Evolutionary conservation across 2,113 vertebrate genomes (phyloP), one percentile per base, ranked within the genome.

Genomic region (Brachyhypopomus gauderio): DNA sequence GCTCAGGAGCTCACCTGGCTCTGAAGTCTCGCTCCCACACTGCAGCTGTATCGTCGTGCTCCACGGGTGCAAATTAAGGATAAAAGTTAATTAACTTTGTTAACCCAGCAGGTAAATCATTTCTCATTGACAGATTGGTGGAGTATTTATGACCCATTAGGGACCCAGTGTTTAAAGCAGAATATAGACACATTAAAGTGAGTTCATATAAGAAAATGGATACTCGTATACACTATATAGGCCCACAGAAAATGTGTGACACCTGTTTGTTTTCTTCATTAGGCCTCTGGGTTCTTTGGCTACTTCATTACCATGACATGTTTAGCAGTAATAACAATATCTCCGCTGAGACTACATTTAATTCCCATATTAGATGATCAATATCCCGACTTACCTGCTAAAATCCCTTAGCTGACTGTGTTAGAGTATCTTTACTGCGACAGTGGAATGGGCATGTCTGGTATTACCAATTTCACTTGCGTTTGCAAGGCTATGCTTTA

Each of bases 1-100:
- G 63, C 45, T 69, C 72, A 0, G 78, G 86, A 84, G 60, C 83
- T 90, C 89, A 92, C 91, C 90, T 92, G 91, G 89, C 90, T 90
- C 77, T 83, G 84, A 87, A 83, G 77, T 77, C 69, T 82, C 70
- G 34, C 75, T 84, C 79, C 69, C 63, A 67, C 25, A 7, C 80
- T 58, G 5, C 70, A 74, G 73, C 78, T 76, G 75, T 70, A 63
- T 78, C 75, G 77, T 82, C 83, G 75, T 80, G 84, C 74, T 58
- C 63, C 27, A 63, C 72, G 16, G 64, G 78, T 71, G 75, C 81
- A 82, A 85, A 75, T 84, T 88, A 81, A 80, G 78, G 78, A 87
- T 80, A 83, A 86, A 87, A 78, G 85, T 83, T 86, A 64, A 90
- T 91, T 85, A 86, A 72, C 81, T 85, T 78, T 73, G 79, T 83